Conservation (phyloP, 2,797 vertebrate species). For the Diglossa cyanea region DNA sequence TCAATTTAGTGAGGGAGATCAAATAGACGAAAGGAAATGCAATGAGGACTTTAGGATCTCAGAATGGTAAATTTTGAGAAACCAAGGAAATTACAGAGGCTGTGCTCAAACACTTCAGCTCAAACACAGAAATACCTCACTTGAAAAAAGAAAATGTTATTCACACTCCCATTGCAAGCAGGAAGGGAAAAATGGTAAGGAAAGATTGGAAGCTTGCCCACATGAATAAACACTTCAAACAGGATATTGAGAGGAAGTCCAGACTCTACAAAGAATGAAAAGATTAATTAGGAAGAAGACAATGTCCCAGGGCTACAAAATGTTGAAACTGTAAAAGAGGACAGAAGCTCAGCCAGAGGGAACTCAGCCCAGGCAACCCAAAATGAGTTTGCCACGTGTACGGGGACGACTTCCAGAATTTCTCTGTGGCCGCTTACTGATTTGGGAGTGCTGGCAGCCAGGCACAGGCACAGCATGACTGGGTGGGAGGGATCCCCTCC, state of each 20-base stretch:
- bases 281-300: slow-evolving; percentile 2
- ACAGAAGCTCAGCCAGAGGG: neutral
- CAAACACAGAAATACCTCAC: neutral
- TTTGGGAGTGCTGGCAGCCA: neutral
- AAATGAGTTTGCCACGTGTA: neutral
- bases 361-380: neutral
- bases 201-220: neutral
- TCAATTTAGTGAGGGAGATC: neutral
- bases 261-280: neutral
- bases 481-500: neutral
- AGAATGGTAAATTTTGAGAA: neutral
- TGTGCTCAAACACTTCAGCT: neutral
- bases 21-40: neutral
- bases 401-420: neutral
- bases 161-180: neutral
- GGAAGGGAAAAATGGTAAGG: neutral
- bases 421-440: neutral
- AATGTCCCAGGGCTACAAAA: neutral
- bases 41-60: neutral
- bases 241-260: slow-evolving; percentile 7
- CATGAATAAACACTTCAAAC: slow-evolving; percentile 4
- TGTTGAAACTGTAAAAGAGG: neutral
- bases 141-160: neutral
- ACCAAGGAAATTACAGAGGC: neutral
- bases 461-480: accelerated